Evolutionary conservation across 2,113 vertebrate genomes (phyloP), one percentile per base, ranked within the genome.

Genomic region (Xiphias gladius): DNA sequence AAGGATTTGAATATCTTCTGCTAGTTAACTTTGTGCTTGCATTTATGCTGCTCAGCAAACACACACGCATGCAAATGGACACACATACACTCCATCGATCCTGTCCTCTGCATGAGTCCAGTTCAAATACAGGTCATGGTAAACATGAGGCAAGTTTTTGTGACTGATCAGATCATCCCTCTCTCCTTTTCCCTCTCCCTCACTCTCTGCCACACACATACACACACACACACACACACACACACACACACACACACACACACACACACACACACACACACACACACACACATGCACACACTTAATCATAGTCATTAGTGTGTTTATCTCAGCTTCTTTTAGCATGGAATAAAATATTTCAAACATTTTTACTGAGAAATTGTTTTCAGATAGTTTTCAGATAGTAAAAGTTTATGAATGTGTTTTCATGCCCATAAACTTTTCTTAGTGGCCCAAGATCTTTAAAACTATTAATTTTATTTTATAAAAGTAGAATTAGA

Each of bases 311-410:
- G 76, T 92, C 93, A 93, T 93, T 94, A 93, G 88, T 87, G 88
- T 92, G 91, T 94, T 93, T 92, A 90, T 82, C 76, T 89, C 75
- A 68, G 75, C 76, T 72, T 83, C 76, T 86, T 91, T 86, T 73
- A 77, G 78, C 85, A 84, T 75, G 58, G 74, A 84, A 76, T 77
- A 55, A 77, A 83, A 70, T 54, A 73, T 90, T 91, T 92, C 57
- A 85, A 89, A 89, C 77, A 52, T 68, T 80, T 90, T 91, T 94
- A 94, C 93, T 93, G 92, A 94, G 91, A 88, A 91, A 35, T n/a
- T n/a, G n/a, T 91, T 83, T 80, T 65, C 64, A 41, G 70, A 13
- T 75, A 66, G 72, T 89, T 92, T 91, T 84, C 50, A 70, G 41
- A 84, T 22, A 72, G 85, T 66, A 73, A 83, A 92, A 87, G 70